Evolutionary conservation across 2,113 vertebrate genomes (phyloP).

Genomic region (Procavia capensis): DNA sequence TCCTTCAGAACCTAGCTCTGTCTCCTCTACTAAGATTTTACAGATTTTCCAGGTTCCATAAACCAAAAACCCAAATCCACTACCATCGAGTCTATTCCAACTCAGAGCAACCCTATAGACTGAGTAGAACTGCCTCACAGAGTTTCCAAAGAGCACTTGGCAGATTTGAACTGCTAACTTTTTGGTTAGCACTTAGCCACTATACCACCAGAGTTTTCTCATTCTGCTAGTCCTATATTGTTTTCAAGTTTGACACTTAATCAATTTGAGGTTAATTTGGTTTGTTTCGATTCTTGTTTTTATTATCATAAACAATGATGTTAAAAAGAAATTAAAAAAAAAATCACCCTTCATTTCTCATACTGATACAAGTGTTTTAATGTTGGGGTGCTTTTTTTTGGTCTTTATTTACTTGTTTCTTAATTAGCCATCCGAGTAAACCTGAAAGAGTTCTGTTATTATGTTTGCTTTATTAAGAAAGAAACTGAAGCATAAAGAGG

Average conservation of each 20-base stretch:
- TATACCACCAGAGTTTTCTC: too few species aligned
- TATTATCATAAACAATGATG: background rate
- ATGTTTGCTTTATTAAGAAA: slow-evolving; percentile 11
- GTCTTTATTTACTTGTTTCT: slow-evolving; percentile 48
- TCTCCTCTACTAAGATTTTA: background rate
- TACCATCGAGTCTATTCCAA: too few species aligned
- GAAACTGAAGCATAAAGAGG: background rate
- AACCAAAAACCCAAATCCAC: too few species aligned
- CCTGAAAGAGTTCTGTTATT: slow-evolving; percentile 5
- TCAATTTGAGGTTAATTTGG: background rate
- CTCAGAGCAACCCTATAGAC: too few species aligned
- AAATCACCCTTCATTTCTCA: background rate
- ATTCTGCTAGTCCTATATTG: background rate
- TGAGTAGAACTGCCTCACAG: too few species aligned
- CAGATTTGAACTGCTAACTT: too few species aligned
- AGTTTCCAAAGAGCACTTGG: too few species aligned
- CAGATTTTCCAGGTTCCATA: background rate
- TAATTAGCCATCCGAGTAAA: slow-evolving; percentile 19
- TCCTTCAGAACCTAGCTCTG: slow-evolving; percentile 11
- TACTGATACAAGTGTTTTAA: background rate
- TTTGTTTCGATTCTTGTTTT: background rate
- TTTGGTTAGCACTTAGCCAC: too few species aligned
- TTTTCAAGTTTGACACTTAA: slow-evolving; percentile 45
- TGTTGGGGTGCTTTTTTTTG: background rate
- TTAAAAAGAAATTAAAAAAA: background rate